Evolutionary conservation across 2,888 invertebrate species (phyloP).

Genomic region (Synergus itoensis): DNA sequence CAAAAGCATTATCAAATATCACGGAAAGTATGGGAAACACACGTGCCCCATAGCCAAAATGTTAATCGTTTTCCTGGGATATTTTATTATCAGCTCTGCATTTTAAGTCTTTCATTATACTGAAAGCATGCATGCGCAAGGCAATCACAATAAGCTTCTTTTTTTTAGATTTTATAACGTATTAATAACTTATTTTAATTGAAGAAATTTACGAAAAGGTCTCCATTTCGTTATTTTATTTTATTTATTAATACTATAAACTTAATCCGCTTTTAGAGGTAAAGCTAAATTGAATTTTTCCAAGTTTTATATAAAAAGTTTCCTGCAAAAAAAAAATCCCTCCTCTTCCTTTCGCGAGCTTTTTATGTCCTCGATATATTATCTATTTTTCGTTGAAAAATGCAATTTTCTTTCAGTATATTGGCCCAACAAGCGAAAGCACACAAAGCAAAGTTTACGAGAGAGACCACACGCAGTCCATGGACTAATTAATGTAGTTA

Average conservation of each 20-base stretch:
- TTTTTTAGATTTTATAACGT: background rate
- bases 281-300: background rate
- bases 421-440: background rate
- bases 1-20: conserved; percentile 5
- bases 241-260: background rate
- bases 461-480: background rate
- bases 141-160: background rate
- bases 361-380: background rate
- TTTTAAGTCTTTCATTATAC: conserved; percentile 11
- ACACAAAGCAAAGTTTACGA: background rate
- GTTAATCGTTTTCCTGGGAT: background rate
- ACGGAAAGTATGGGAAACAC: background rate
- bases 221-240: too few species aligned
- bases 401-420: background rate
- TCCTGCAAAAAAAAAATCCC: background rate
- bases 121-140: conserved; percentile 6
- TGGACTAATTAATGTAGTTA: background rate
- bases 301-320: background rate
- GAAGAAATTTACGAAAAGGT: too few species aligned
- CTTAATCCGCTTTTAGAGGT: background rate
- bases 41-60: background rate
- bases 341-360: background rate
- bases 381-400: background rate
- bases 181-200: too few species aligned
- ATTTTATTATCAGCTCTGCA: background rate